phyloP scores from a whole-genome alignment of 2,888 invertebrate genomes.

The Erynnis tages region DNA sequence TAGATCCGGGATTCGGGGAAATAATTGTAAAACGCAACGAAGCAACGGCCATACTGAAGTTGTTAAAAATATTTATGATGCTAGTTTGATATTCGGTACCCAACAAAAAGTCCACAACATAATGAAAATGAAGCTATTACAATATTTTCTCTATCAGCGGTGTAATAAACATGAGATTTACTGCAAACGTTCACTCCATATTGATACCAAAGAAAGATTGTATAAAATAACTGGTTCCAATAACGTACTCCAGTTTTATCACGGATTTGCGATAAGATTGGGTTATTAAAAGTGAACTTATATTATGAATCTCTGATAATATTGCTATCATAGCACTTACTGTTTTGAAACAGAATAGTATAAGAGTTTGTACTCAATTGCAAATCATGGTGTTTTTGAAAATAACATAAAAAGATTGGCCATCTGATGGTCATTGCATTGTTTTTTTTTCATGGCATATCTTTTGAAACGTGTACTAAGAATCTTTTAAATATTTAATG shows the following conservation, averaged over 20 bases:
- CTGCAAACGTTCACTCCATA: constrained; percentile 1
- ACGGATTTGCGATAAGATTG: neutral
- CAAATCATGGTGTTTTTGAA: too few relatives aligned
- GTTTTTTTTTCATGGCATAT: too few relatives aligned
- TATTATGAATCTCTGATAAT: constrained; percentile 1
- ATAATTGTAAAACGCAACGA: too few relatives aligned
- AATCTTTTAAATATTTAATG: too few relatives aligned
- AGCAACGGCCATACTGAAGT: too few relatives aligned
- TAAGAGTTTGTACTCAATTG: too few relatives aligned
- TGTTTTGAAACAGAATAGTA: neutral
- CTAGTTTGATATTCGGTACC: too few relatives aligned
- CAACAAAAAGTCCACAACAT: neutral
- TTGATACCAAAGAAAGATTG: constrained; percentile 4
- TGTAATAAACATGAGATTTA: constrained; percentile 12
- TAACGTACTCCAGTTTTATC: constrained; percentile 9
- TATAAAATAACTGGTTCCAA: constrained; percentile 6
- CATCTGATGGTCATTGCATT: too few relatives aligned
- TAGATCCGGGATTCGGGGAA: too few relatives aligned
- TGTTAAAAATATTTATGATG: too few relatives aligned
- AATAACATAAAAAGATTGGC: too few relatives aligned
- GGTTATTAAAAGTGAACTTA: constrained; percentile 14
- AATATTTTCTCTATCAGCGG: neutral
- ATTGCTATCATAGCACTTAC: neutral
- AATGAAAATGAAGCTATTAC: neutral
- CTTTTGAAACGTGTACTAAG: too few relatives aligned